Evolutionary conservation across 2,888 invertebrate species (phyloP), one percentile per base, ranked within the genome.

Genomic region (Lumbricus terrestris): DNA sequence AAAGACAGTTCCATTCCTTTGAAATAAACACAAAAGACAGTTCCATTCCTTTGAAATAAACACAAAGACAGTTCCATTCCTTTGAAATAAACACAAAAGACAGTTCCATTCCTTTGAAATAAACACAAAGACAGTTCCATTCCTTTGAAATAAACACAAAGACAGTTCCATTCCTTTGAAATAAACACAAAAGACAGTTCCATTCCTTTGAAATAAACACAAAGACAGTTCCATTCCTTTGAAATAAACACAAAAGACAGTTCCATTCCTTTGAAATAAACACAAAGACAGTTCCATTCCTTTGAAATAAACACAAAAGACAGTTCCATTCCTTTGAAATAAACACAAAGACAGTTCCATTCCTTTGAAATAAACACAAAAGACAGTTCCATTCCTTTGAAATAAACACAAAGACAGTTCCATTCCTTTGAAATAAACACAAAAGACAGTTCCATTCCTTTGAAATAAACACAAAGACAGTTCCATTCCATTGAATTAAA

Each of bases 1-100:
- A 96, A 95, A 0, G 97, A 97, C 82, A 97, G 94, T 20, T 96
- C 96, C 0, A 96, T 97, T 15, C 98, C 96, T 95, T 91, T 83
- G 90, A 37, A 83, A 90, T 20, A 69, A 88, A n/a, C n/a, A n/a
- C n/a, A n/a, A 96, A 95, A 0, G 97, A 97, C 82, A 97, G 94
- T 20, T 96, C 96, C 0, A 96, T 97, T 15, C 98, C 96, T 95
- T 91, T 83, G 90, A 37, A 83, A 90, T 20, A 69, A 88, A n/a
- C n/a, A n/a, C 16, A 96, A 95, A 0, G 97, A 97, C 82, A 97
- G 94, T 20, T 96, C 96, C 0, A 96, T 97, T 15, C 98, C 96
- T 95, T 91, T 83, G 90, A 37, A 83, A 90, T 20, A 69, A 88
- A n/a, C n/a, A n/a, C n/a, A n/a, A 96, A 95, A 0, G 97, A 97